Conservation (phyloP, 2,113 vertebrate species). For the Lamprotornis superbus region DNA sequence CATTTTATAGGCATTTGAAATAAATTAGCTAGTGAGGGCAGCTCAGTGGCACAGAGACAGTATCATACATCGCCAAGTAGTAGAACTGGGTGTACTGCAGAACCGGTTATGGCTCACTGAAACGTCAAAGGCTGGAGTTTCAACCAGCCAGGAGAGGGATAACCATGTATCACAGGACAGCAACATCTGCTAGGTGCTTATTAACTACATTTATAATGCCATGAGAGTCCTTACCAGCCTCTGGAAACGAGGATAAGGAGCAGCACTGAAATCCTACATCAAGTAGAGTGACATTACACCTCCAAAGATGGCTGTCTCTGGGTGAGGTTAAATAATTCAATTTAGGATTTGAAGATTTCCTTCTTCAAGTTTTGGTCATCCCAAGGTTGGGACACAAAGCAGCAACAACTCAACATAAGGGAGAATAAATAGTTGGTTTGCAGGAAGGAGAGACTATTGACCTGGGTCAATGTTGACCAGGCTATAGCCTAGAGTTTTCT, state of each 20-base stretch:
- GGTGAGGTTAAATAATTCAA: not conserved
- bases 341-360: not conserved
- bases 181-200: not conserved
- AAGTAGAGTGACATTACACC: not conserved
- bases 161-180: not conserved
- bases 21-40: constrained; percentile 56
- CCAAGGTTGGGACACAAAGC: not conserved
- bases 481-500: not conserved
- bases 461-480: not conserved
- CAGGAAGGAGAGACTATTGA: not conserved
- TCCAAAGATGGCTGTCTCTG: not conserved
- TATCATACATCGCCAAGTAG: not conserved
- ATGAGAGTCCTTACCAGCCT: not conserved
- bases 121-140: not conserved
- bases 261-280: not conserved
- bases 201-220: not conserved
- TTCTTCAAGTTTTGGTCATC: not conserved
- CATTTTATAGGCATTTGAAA: constrained; percentile 62
- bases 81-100: not conserved
- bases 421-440: not conserved
- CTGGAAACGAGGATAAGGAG: not conserved
- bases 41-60: not conserved
- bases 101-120: not conserved
- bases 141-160: not conserved
- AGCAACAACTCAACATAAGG: not conserved